These are phyloP conservation scores for Seira sanloemensis DNA, from an alignment of 2,888 invertebrate species.

Conservation along the genomic window DNA sequence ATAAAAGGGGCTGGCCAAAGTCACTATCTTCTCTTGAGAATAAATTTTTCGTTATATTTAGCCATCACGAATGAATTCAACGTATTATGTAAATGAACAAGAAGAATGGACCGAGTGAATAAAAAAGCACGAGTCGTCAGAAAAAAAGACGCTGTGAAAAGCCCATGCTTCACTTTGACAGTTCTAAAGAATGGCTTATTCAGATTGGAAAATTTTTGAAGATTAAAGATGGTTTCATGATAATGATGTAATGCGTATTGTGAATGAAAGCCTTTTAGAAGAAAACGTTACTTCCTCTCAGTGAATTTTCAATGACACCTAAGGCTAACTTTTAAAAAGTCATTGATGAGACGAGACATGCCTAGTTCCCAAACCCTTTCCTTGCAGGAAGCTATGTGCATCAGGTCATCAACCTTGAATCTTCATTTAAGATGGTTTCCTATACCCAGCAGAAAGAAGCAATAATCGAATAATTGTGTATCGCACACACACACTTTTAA, in stretches of 20 bases:
- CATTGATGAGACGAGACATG: conserved; percentile 16
- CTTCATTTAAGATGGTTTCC: background rate
- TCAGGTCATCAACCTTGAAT: conserved; percentile 52
- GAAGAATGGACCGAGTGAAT: background rate
- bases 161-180: conserved; percentile 4
- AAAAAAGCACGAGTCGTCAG: background rate
- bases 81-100: background rate
- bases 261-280: conserved; percentile 27
- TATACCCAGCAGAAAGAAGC: conserved; percentile 5
- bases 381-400: conserved; percentile 14
- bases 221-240: conserved; percentile 36
- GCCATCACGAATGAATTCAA: background rate
- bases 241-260: conserved; percentile 16
- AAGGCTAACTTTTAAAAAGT: conserved; percentile 41
- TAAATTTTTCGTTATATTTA: background rate
- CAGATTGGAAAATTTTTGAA: conserved; percentile 10
- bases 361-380: background rate
- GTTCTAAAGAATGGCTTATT: conserved; percentile 34
- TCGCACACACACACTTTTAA: background rate
- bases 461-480: conserved; percentile 7
- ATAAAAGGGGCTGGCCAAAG: background rate
- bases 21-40: background rate
- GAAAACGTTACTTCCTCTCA: conserved; percentile 12
- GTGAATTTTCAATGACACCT: conserved; percentile 43
- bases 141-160: background rate